Evolutionary conservation across 2,113 vertebrate genomes (phyloP), one percentile per base, ranked within the genome.

Genomic region (Solea senegalensis): DNA sequence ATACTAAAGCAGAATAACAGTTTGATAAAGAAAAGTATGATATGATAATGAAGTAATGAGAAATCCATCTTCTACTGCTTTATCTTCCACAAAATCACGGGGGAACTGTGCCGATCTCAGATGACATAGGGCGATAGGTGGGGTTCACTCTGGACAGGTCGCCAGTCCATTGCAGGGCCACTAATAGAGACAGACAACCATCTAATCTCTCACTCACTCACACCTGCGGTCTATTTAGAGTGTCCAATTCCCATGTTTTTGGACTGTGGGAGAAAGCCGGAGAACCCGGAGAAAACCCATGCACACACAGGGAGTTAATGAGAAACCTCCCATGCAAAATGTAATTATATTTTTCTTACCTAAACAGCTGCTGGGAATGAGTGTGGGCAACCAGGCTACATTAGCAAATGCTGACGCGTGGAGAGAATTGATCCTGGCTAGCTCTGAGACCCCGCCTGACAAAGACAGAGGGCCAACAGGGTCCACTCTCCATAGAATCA

Each of bases 401-500:
- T 99, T 98, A 83, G 96, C 95, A 93, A 99, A 99, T 11, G 98
- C 97, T 43, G 97, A 98, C 66, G 96, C 89, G 26, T 98, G 96
- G 68, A 98, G 97, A 26, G 97, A 99, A 92, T 99, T 99, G 84
- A 99, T 97, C 85, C 97, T 93, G 54, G 98, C 97, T 65, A 99
- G 94, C 90, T 99, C 98, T 2, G 97, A 98, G 67, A 99, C 97
- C 15, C 98, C 97, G 41, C 97, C 98, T 74, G 97, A 97, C 85
- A 97, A 94, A 50, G 98, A 98, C 28, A 99, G 86, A 0, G 98
- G 97, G 1, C 98, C 97, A n/a, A 99, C 97, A 4, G 97, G 98
- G 88, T 98, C 97, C 71, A 99, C 97, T 75, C 98, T 92, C 98
- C 98, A 99, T 69, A 99, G 94, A 88, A 99, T 98, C 83, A 99